phyloP scores from a whole-genome alignment of 2,888 invertebrate genomes.

The Oithona nana region DNA sequence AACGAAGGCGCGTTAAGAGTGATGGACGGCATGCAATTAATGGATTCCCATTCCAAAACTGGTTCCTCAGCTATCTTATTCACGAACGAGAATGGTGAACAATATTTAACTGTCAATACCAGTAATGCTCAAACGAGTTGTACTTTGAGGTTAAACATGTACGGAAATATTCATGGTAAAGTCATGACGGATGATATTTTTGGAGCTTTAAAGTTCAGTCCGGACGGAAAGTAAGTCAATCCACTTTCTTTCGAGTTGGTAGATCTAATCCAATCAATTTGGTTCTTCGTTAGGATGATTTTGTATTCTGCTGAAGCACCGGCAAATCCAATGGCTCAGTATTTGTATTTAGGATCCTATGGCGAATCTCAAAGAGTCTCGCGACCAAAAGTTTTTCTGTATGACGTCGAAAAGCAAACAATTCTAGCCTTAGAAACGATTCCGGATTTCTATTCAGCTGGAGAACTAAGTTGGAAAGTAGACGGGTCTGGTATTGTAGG shows the following conservation, averaged over 20 bases:
- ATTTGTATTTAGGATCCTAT: not conserved
- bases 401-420: not conserved
- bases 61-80: not conserved
- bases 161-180: not conserved
- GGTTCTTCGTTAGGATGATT: not conserved
- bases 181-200: not conserved
- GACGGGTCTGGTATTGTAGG: not conserved
- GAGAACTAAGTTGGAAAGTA: not conserved
- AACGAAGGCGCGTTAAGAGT: not conserved
- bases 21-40: not conserved
- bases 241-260: not conserved
- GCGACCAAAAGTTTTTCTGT: not conserved
- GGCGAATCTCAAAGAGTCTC: not conserved
- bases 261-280: not conserved
- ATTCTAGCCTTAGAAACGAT: not conserved
- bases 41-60: not conserved
- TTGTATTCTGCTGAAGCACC: not conserved
- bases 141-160: not conserved
- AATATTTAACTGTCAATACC: not conserved
- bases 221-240: not conserved
- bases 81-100: not conserved
- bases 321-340: not conserved
- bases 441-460: not conserved
- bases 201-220: not conserved
- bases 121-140: not conserved